Conservation (phyloP, 2,797 vertebrate genomes). For the Acanthurus tractus region DNA sequence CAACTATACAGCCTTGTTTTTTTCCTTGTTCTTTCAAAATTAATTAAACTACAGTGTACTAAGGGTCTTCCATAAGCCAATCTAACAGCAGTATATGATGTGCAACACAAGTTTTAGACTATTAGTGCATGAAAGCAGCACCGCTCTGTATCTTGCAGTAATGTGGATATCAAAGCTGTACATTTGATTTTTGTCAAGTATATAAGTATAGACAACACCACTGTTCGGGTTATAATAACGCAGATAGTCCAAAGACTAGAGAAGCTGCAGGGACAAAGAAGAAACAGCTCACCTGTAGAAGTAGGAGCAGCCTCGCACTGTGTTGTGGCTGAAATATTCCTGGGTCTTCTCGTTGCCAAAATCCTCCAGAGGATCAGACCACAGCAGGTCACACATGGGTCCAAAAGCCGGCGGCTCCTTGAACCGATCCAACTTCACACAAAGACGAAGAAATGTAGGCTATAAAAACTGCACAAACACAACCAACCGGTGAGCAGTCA, state of each 20-base stretch:
- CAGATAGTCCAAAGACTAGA: neutral
- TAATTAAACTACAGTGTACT: too few species aligned
- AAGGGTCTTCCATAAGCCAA: too few species aligned
- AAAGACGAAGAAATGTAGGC: conserved; percentile 19
- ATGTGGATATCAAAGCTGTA: neutral
- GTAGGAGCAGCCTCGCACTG: conserved; percentile 88
- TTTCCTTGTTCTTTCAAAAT: too few species aligned
- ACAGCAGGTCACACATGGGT: conserved; percentile 89
- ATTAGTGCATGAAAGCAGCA: neutral
- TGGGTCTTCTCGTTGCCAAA: conserved; percentile 90
- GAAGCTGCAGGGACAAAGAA: conserved; percentile 10
- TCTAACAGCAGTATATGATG: neutral
- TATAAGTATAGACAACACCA: neutral
- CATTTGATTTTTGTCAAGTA: neutral
- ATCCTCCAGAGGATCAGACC: conserved; percentile 89
- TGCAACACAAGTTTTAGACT: conserved; percentile 4
- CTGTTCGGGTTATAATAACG: neutral
- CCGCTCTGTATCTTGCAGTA: neutral
- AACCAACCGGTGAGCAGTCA: neutral
- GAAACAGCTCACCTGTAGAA: conserved; percentile 85
- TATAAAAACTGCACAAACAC: conserved; percentile 11
- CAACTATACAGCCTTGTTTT: too few species aligned
- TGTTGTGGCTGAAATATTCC: conserved; percentile 89
- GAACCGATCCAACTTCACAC: conserved; percentile 86
- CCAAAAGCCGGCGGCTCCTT: conserved; percentile 89